phyloP scores from a whole-genome alignment of 2,797 vertebrate genomes.

The Ctenosaura bakeri region DNA sequence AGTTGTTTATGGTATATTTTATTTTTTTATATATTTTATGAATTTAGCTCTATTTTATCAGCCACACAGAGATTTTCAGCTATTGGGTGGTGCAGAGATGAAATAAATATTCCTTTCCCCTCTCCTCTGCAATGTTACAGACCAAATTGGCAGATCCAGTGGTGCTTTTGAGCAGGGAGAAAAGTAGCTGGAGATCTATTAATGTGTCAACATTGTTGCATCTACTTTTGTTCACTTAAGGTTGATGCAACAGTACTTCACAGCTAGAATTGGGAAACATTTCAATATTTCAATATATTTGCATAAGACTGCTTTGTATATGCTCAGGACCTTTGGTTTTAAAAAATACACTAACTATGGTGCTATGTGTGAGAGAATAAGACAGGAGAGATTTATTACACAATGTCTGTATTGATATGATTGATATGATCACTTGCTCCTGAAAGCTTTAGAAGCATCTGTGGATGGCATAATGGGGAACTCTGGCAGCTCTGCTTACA shows the following conservation, averaged over 20 bases:
- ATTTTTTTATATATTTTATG: neutral
- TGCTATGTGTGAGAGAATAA: neutral
- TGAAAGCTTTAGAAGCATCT: neutral
- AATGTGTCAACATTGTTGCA: neutral
- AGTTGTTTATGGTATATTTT: neutral
- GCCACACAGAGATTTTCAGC: neutral
- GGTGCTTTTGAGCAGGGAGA: neutral
- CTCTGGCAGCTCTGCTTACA: neutral
- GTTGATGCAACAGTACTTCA: neutral
- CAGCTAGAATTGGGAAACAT: neutral
- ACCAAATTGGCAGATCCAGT: neutral
- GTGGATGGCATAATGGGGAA: neutral
- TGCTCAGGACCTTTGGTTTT: neutral
- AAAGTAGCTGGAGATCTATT: neutral
- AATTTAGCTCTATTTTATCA: neutral
- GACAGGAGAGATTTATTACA: neutral
- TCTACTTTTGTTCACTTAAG: neutral
- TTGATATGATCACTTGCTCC: slow-evolving; percentile 3
- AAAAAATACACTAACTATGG: neutral
- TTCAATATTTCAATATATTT: neutral
- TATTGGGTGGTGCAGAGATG: neutral
- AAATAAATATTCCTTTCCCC: neutral
- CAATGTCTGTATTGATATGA: neutral
- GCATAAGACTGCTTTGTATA: neutral
- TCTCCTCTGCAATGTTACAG: neutral